Percentiles rank a stretch among this genome's conserved stretches.
phyloP scores from a whole-genome alignment of 2,797 vertebrate genomes.

The Neoniphon sammara region DNA sequence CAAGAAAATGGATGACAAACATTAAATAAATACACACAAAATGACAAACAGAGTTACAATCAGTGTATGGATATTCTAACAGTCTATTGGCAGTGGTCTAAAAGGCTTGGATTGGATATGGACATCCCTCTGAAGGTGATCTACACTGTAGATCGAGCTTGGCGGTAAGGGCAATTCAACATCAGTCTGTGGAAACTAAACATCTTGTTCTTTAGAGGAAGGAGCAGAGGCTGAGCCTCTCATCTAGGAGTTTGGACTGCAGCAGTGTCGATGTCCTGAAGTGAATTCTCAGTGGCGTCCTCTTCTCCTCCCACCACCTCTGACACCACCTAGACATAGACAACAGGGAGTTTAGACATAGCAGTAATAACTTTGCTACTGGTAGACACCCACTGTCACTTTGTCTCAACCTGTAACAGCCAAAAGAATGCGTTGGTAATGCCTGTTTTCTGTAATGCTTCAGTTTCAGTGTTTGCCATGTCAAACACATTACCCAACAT shows the following conservation, averaged over 20 bases:
- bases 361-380: neutral
- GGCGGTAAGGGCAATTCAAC: slow-evolving; percentile 27
- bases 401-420: neutral
- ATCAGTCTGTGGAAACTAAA: slow-evolving; percentile 4
- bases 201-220: neutral
- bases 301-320: slow-evolving; percentile 69
- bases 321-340: slow-evolving; percentile 67
- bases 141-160: slow-evolving; percentile 18
- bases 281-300: slow-evolving; percentile 52
- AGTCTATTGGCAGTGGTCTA: neutral
- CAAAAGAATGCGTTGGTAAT: neutral
- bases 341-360: slow-evolving; percentile 12
- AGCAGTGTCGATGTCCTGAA: slow-evolving; percentile 44
- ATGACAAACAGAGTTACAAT: neutral
- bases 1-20: neutral
- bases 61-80: neutral
- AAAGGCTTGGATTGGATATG: neutral
- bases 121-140: neutral
- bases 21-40: slow-evolving; percentile 25
- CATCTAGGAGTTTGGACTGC: slow-evolving; percentile 71
- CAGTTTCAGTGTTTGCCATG: neutral
- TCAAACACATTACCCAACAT: neutral
- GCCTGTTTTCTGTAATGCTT: neutral
- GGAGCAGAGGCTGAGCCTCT: slow-evolving; percentile 24
- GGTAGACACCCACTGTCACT: neutral